Evolutionary conservation across 2,797 vertebrate species (phyloP), one percentile per base, ranked within the genome.

Genomic region (Enteromius afrohamiltoni): DNA sequence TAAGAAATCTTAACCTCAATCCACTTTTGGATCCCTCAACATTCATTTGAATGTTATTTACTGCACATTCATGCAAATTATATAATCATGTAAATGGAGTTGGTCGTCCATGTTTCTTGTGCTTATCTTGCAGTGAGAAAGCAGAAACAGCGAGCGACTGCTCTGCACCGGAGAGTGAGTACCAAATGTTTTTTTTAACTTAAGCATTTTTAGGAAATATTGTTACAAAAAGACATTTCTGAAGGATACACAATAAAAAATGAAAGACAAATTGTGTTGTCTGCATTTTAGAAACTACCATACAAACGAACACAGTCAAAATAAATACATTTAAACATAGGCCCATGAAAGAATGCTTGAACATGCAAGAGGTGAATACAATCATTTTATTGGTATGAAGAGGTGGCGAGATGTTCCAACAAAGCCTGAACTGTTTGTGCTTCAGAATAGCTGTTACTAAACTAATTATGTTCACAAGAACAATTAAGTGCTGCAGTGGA

Each of bases 81-180:
- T 29, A 13, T 17, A 5, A 58, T 16, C 51, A 13, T 31, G 26
- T 71, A 47, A 45, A 60, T n/a, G 19, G 14, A 55, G 65, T 55
- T 17, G 14, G 31, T 42, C 8, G 31, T 67, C 26, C 79, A 40
- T 51, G n/a, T 67, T 51, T 74, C 29, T 4, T 49, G 7, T 75
- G 70, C 67, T 58, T 67, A 23, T 91, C 85, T 85, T 90, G 62
- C 95, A 99, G 97, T 1, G 98, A 99, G 93, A 98, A 98, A 92
- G 95, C 95, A 1, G 98, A 99, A 92, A 93, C 96, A 40, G 95
- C 96, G 87, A 98, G 97, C 0, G 96, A 97, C 45, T 96, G 96
- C 92, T 97, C 96, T 1, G 96, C 92, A 84, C 94, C 94, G 58
- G 95, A 95, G 87, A 91, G 95, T 96, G 91, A 95, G 94, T 95